Conservation (phyloP, 2,888 invertebrate genomes). For the Melanchra persicariae region DNA sequence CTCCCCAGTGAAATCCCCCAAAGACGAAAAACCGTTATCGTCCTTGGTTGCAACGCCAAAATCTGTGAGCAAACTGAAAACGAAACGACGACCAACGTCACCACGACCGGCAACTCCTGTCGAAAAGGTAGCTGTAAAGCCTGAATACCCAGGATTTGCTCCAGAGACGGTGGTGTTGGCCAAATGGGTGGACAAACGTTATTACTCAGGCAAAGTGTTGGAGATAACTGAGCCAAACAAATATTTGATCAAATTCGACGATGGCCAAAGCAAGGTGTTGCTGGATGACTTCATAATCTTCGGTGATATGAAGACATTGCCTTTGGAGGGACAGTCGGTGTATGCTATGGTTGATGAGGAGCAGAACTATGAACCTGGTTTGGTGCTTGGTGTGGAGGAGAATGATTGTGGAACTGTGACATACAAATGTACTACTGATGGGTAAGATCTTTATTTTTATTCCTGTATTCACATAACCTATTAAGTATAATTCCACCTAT, state of each 20-base stretch:
- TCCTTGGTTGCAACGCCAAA: slow-evolving; percentile 84
- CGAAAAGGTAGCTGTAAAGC: slow-evolving; percentile 79
- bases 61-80: slow-evolving; percentile 85
- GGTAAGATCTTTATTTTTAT: slow-evolving; percentile 76
- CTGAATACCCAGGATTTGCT: slow-evolving; percentile 82
- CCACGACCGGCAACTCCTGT: slow-evolving; percentile 87
- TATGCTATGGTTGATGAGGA: slow-evolving; percentile 90
- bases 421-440: slow-evolving; percentile 88
- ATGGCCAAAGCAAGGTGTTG: slow-evolving; percentile 91
- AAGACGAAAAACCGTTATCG: slow-evolving; percentile 83
- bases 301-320: slow-evolving; percentile 87
- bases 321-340: slow-evolving; percentile 89
- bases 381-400: slow-evolving; percentile 87
- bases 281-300: slow-evolving; percentile 92
- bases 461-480: too few relatives aligned
- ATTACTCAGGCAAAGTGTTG: slow-evolving; percentile 92
- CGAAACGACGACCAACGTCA: slow-evolving; percentile 84
- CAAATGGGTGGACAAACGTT: slow-evolving; percentile 93
- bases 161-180: slow-evolving; percentile 91
- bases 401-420: slow-evolving; percentile 85
- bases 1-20: slow-evolving; percentile 80
- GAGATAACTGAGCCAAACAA: slow-evolving; percentile 91
- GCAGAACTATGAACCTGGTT: slow-evolving; percentile 89
- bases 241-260: slow-evolving; percentile 92
- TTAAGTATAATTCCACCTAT: too few relatives aligned